A percentile compares a stretch with the other conserved stretches of the same genome.
phyloP scores from a whole-genome alignment of 2,797 vertebrate species.

The Dendrocincla tyrannina region DNA sequence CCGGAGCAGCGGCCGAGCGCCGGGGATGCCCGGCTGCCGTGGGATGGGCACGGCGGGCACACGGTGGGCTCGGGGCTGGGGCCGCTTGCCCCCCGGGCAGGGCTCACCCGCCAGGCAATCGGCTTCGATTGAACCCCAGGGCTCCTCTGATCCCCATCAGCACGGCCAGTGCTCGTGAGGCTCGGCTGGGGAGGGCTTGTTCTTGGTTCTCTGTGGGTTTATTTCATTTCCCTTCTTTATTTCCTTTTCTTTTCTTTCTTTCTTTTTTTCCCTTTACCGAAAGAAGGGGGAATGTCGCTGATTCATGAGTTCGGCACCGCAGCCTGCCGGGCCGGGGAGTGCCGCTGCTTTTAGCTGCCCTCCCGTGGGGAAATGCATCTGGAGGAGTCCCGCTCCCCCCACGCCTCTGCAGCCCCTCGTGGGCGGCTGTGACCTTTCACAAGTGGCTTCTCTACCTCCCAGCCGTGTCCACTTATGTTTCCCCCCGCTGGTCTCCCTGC shows the following conservation, averaged over 20 bases:
- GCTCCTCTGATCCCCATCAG: neutral
- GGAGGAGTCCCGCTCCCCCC: neutral
- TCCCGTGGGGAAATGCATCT: neutral
- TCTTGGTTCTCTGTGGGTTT: neutral
- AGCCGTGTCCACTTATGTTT: neutral
- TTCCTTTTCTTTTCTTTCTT: neutral
- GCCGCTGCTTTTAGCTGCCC: neutral
- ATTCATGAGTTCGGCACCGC: neutral
- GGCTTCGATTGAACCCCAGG: neutral
- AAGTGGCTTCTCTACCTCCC: slow-evolving; percentile 31
- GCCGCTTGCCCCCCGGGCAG: neutral
- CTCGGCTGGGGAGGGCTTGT: neutral
- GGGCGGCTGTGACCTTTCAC: slow-evolving; percentile 29
- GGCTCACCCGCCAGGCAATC: neutral
- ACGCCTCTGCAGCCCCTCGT: neutral
- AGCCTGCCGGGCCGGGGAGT: neutral
- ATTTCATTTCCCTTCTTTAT: neutral
- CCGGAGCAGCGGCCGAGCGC: rapidly evolving
- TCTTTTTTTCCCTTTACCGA: neutral
- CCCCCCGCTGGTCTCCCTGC: neutral
- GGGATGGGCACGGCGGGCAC: neutral
- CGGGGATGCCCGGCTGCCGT: rapidly evolving
- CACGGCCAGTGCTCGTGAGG: neutral
- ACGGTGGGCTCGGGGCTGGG: neutral
- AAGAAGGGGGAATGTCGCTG: neutral